Base-by-base conservation (phyloP, 1,140 invertebrate species). In the Psix sp. region DNA sequence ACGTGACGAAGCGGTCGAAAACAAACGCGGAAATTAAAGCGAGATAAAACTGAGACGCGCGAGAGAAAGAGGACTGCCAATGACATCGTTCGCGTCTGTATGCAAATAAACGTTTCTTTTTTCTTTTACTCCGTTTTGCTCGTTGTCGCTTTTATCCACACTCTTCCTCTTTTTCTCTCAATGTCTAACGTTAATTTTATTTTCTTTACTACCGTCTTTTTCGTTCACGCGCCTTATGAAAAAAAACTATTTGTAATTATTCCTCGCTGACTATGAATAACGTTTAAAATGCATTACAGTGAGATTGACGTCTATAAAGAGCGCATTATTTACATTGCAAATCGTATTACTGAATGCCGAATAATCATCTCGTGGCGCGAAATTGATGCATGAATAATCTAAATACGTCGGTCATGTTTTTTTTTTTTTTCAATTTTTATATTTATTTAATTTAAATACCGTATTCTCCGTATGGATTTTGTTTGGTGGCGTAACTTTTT, bases 21-120 rank as follows among this genome's bases (percentile, higher is more conserved):
- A 71, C 56, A 71, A 71, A 62, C 57, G 57, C 57, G 66, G 66
- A 71, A 62, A 71, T 56, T 59, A 60, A 70, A 62, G 43, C 26
- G 49, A 54, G 66, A 70, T 59, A 54, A 70, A 70, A 11, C 39
- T 42, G 51, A 35, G 51, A 48, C 43, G 42, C 14, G 52, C 24
- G 39, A 39, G 20, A 29, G 18, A 42, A n/a, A 24, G 36, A 15
- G 9, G 24, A 18, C 16, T 48, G 21, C 42, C 40, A 43, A 51
- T 42, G n/a, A n/a, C n/a, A n/a, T 40, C 63, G 38, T 29, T 36
- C 38, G 60, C 39, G 48, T 38, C 35, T 29, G 43, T 21, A 48
- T 43, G 63, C 62, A 62, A 62, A 52, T 43, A 16, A 13, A 38
- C 11, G 39, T 5, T 15, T 10, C 5, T 42, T 42, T 13, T 24